Evolutionary conservation across 2,113 vertebrate genomes (phyloP).

Genomic region (Brachyhypopomus gauderio): DNA sequence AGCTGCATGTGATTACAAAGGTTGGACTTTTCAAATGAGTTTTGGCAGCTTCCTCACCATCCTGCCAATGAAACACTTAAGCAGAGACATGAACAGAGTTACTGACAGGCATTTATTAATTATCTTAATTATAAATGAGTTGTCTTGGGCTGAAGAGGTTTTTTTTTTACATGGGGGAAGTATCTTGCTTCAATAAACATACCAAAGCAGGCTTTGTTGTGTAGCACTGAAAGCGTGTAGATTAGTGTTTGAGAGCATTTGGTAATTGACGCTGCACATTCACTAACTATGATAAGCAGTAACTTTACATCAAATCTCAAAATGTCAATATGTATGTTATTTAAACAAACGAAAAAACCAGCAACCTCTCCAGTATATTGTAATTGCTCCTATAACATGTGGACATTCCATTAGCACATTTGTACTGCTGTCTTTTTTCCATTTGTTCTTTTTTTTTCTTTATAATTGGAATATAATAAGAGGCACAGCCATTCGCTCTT

Average conservation of each 20-base stretch:
- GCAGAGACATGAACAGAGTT: background rate
- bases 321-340: background rate
- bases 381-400: slow-evolving; percentile 12
- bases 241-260: background rate
- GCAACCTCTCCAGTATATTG: background rate
- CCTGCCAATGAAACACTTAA: background rate
- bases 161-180: background rate
- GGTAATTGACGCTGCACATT: background rate
- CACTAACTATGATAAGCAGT: background rate
- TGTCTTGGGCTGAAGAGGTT: background rate
- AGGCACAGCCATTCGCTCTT: slow-evolving; percentile 15
- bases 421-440: background rate
- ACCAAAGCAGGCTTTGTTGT: background rate
- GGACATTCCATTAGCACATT: slow-evolving; percentile 32
- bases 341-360: slow-evolving; percentile 26
- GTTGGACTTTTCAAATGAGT: slow-evolving; percentile 57
- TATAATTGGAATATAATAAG: slow-evolving; percentile 33
- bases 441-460: background rate
- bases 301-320: background rate
- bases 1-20: slow-evolving; percentile 57
- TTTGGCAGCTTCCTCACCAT: slow-evolving; percentile 61
- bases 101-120: background rate
- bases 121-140: slow-evolving; percentile 5
- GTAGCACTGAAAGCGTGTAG: background rate
- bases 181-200: background rate